phyloP scores from a whole-genome alignment of 1,140 invertebrate species.

The Babylonia areolata region DNA sequence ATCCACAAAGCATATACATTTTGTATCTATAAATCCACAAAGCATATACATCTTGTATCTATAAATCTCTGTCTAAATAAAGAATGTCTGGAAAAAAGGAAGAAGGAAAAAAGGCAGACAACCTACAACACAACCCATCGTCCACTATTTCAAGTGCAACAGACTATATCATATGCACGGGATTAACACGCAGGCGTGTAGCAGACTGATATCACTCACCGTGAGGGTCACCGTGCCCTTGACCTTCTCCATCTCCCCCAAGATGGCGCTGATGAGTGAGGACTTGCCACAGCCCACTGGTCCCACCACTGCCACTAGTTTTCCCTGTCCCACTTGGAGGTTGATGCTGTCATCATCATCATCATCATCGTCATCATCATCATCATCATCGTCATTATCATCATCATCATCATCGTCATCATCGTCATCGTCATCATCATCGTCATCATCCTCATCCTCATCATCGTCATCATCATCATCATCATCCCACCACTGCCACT shows the following conservation, averaged over 20 bases:
- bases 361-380: conserved; percentile 37
- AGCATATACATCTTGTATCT: too few relatives aligned
- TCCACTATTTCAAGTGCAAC: too few relatives aligned
- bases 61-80: too few relatives aligned
- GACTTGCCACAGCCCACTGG: conserved; percentile 22
- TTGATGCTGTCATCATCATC: conserved; percentile 48
- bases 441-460: conserved; percentile 32
- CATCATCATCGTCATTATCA: conserved; percentile 24
- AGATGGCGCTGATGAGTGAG: background rate
- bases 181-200: too few relatives aligned
- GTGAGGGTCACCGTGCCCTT: conserved; percentile 10
- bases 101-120: too few relatives aligned
- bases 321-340: conserved; percentile 61
- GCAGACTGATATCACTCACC: background rate
- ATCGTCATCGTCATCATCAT: conserved; percentile 25
- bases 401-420: conserved; percentile 18
- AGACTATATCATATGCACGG: too few relatives aligned
- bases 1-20: too few relatives aligned
- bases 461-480: conserved; percentile 52
- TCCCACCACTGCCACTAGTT: background rate
- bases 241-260: conserved; percentile 19
- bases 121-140: too few relatives aligned
- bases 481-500: conserved; percentile 50
- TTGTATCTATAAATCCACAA: too few relatives aligned
- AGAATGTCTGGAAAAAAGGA: too few relatives aligned